Evolutionary conservation across 2,113 vertebrate species (phyloP).

Genomic region (Callorhinus ursinus): DNA sequence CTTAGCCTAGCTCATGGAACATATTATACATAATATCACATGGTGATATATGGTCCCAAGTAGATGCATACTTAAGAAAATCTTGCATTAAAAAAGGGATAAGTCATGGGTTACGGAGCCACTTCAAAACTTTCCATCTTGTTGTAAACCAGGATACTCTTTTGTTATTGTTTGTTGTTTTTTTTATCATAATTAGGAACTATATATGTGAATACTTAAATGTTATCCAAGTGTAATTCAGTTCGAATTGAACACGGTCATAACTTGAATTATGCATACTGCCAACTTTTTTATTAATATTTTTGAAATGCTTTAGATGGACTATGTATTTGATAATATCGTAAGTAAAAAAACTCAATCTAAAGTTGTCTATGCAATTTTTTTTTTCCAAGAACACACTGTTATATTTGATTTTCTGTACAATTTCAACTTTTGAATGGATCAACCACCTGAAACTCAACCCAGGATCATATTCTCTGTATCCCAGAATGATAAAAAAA

Average conservation of each 20-base stretch:
- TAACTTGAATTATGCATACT: not conserved
- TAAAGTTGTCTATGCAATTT: not conserved
- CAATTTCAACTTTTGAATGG: not conserved
- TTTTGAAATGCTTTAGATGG: not conserved
- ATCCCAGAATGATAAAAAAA: not conserved
- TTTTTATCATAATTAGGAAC: not conserved
- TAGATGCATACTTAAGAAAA: not conserved
- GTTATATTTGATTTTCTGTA: not conserved
- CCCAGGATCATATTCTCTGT: not conserved
- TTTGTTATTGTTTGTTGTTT: not conserved
- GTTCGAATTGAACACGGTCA: not conserved
- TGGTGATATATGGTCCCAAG: not conserved
- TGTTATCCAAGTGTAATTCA: not conserved
- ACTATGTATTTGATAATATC: not conserved
- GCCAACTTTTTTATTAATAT: not conserved
- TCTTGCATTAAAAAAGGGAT: not conserved
- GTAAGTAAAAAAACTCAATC: not conserved
- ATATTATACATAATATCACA: not conserved
- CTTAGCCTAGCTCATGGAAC: not conserved
- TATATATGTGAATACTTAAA: not conserved
- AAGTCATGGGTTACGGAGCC: not conserved
- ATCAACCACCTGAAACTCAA: not conserved
- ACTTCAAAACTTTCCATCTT: not conserved
- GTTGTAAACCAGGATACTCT: not conserved
- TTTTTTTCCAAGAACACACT: not conserved